A percentile compares a stretch with the other conserved stretches of the same genome.
These are phyloP conservation scores for Ptycholaimellus sp. DNA, from an alignment of 2,888 invertebrate genomes.

Conservation along the genomic window DNA sequence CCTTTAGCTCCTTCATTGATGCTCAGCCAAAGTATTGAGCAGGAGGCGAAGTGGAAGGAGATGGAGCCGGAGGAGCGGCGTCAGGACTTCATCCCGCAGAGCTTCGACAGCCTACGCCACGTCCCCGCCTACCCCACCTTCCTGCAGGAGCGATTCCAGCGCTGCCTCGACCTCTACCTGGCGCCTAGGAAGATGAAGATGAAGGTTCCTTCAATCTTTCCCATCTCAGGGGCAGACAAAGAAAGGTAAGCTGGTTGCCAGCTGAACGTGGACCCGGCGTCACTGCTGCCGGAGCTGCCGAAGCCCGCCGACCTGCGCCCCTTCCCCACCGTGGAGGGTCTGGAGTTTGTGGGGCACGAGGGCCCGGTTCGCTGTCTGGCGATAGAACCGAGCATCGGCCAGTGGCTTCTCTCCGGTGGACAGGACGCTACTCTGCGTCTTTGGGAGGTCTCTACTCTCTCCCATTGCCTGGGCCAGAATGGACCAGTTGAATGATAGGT, in stretches of 20 bases:
- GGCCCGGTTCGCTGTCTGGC: conserved; percentile 58
- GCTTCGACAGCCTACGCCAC: conserved; percentile 48
- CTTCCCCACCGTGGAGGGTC: conserved; percentile 50
- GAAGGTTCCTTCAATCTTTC: too few relatives aligned
- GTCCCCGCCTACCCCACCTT: conserved; percentile 66
- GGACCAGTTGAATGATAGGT: conserved; percentile 36
- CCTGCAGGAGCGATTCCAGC: conserved; percentile 67
- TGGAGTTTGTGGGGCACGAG: conserved; percentile 41
- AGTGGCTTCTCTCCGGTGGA: conserved; percentile 51
- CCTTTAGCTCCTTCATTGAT: too few relatives aligned
- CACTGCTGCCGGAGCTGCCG: conserved; percentile 72
- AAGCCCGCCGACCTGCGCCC: conserved; percentile 84
- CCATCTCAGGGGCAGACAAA: too few relatives aligned
- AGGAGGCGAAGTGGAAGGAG: too few relatives aligned
- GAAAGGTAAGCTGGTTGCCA: conserved; percentile 13
- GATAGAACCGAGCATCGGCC: conserved; percentile 50
- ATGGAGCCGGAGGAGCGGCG: conserved; percentile 68
- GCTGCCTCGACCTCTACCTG: conserved; percentile 82
- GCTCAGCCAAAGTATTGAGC: too few relatives aligned
- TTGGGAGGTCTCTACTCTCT: conserved; percentile 80
- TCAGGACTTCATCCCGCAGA: conserved; percentile 66
- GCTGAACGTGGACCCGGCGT: conserved; percentile 64
- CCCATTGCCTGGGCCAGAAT: conserved; percentile 40
- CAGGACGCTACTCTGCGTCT: conserved; percentile 71
- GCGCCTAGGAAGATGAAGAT: conserved; percentile 78